Evolutionary conservation across 1,140 invertebrate genomes (phyloP).

Genomic region (Atopsyche davidsoni): DNA sequence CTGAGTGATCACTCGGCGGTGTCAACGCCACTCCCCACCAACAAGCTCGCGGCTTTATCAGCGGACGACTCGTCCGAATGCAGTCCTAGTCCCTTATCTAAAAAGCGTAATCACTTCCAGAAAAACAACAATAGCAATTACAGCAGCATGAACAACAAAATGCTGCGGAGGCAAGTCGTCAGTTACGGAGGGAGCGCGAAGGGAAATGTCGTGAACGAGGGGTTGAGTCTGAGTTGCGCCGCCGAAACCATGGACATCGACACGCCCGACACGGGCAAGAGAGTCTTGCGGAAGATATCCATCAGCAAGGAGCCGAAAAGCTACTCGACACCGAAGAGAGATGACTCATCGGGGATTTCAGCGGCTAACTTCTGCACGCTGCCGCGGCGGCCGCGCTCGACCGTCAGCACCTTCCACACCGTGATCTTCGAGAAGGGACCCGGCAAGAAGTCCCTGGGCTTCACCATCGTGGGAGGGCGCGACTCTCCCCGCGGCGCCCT

Average conservation of each 20-base stretch:
- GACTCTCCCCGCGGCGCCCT: slow-evolving; percentile 85
- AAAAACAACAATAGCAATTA: slow-evolving; percentile 53
- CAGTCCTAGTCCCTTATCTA: slow-evolving; percentile 31
- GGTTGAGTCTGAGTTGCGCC: slow-evolving; percentile 37
- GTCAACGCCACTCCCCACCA: slow-evolving; percentile 33
- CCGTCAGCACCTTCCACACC: slow-evolving; percentile 62
- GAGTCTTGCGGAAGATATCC: slow-evolving; percentile 33
- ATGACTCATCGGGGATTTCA: slow-evolving; percentile 44
- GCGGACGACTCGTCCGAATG: slow-evolving; percentile 24
- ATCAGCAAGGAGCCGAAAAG: slow-evolving; percentile 30
- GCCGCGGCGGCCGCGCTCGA: slow-evolving; percentile 59
- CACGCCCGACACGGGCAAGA: slow-evolving; percentile 35
- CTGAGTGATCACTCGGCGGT: slow-evolving; percentile 33
- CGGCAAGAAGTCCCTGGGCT: slow-evolving; percentile 79
- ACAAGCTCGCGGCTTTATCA: slow-evolving; percentile 18
- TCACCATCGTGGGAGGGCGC: slow-evolving; percentile 85
- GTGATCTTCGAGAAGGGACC: slow-evolving; percentile 78
- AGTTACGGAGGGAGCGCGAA: slow-evolving; percentile 47
- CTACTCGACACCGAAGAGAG: slow-evolving; percentile 26
- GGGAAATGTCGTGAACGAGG: slow-evolving; percentile 24
- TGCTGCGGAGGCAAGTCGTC: slow-evolving; percentile 48
- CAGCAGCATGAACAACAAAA: slow-evolving; percentile 54
- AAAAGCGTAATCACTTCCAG: slow-evolving; percentile 50
- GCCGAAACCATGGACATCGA: slow-evolving; percentile 43
- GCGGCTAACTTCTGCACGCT: slow-evolving; percentile 65